phyloP scores from a whole-genome alignment of 92 coral and sea anemone genomes.

The Muricea muricata region DNA sequence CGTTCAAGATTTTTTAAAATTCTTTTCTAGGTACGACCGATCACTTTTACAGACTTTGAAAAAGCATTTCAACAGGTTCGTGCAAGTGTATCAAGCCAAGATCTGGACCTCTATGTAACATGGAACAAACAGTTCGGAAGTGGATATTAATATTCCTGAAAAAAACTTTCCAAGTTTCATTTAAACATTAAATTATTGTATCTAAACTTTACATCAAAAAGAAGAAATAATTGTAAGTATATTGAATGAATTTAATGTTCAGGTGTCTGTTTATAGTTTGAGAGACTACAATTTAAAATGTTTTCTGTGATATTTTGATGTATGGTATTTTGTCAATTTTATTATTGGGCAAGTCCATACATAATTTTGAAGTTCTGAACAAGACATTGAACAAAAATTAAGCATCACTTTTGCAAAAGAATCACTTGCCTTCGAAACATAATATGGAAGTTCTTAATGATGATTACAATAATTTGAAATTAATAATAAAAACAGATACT shows the following conservation, averaged over 20 bases:
- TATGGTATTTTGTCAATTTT: no score
- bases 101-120: slow-evolving; percentile 76
- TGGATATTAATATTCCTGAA: slow-evolving; percentile 48
- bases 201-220: background rate
- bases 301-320: background rate
- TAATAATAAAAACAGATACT: background rate
- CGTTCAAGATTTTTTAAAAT: no score
- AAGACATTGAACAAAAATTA: no score
- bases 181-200: background rate
- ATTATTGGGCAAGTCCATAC: no score
- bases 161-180: no score
- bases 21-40: slow-evolving; percentile 83
- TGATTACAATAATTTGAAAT: background rate
- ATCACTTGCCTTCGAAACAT: background rate
- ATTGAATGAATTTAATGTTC: background rate
- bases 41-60: slow-evolving; percentile 79
- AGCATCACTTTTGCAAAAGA: background rate
- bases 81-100: slow-evolving; percentile 92
- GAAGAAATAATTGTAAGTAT: background rate
- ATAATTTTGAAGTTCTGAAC: no score
- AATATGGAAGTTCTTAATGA: background rate
- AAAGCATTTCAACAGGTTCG: slow-evolving; percentile 94
- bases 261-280: background rate
- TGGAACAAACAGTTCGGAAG: slow-evolving; percentile 95
- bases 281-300: background rate